Evolutionary conservation across 2,888 invertebrate genomes (phyloP), one percentile per base, ranked within the genome.

Genomic region (Tetramorium bicarinatum): DNA sequence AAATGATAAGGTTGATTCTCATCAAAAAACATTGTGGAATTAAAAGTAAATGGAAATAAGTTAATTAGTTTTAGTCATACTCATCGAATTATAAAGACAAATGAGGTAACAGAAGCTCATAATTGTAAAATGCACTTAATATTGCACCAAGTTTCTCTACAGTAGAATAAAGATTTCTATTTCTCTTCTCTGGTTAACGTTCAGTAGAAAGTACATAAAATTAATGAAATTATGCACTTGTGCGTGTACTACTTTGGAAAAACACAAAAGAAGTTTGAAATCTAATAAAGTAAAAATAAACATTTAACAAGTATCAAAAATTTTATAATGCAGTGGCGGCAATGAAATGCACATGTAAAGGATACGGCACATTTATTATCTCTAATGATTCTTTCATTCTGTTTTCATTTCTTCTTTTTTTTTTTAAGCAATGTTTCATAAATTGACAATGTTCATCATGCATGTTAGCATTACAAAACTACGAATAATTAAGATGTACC

Each of bases 281-380:
- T 38, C 18, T 59, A 44, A 15, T 29, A 44, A 47, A 56, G 7
- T 59, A 0, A 59, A 76, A 66, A 62, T 76, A 44, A 74, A 29
- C 4, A 13, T 75, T 74, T 15, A 59, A 56, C 11, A n/a, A 59
- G n/a, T 74, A 61, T 75, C n/a, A 49, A 62, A 62, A 62, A 62
- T 25, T 66, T 21, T 2, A 75, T 66, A 66, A 67, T 67, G 21
- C 52, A 77, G 25, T 77, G 67, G 41, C 66, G 41, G 15, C 41
- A 77, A 77, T 77, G 54, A 77, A 77, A 77, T 77, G 77, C 77
- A 67, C 69, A 67, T 54, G 6, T 77, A 77, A 77, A 77, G 77
- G 77, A 77, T 77, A 77, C 69, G 77, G 69, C 77, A 77, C 77
- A 77, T 77, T 77, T 77, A 77, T 77, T 77, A 77, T 67, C 41